phyloP scores from a whole-genome alignment of 2,113 vertebrate species.

The Myotis lucifugus region DNA sequence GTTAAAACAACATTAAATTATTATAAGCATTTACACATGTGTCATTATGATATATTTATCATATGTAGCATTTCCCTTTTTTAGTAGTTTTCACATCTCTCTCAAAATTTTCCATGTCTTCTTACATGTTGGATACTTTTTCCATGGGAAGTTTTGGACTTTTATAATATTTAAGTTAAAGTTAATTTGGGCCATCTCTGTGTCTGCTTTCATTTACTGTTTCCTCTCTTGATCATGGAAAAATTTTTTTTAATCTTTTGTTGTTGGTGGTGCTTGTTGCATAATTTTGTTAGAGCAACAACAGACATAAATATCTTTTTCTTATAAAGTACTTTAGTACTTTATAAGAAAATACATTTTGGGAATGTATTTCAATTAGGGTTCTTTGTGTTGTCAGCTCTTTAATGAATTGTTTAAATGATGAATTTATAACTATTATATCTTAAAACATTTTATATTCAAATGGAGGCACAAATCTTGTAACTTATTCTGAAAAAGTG shows the following conservation, averaged over 20 bases:
- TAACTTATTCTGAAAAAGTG: not conserved
- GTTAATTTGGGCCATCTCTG: not conserved
- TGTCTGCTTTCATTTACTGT: not conserved
- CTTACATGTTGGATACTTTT: not conserved
- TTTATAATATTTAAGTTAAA: not conserved
- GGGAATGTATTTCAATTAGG: not conserved
- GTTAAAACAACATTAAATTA: not conserved
- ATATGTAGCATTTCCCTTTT: not conserved
- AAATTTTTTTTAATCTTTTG: not conserved
- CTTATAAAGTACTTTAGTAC: not conserved
- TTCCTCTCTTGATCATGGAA: not conserved
- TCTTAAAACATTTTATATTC: not conserved
- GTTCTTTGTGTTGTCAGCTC: not conserved
- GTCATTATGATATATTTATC: not conserved
- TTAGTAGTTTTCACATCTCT: not conserved
- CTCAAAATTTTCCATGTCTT: constrained; percentile 1
- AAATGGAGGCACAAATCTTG: not conserved
- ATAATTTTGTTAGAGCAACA: not conserved
- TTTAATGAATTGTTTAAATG: not conserved
- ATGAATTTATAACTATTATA: not conserved
- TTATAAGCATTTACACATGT: not conserved
- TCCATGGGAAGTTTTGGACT: not conserved
- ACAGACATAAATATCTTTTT: not conserved
- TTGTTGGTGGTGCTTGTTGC: not conserved
- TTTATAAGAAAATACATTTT: not conserved